Base-by-base conservation (phyloP, 2,113 vertebrate genomes). In the Blennius ocellaris region DNA sequence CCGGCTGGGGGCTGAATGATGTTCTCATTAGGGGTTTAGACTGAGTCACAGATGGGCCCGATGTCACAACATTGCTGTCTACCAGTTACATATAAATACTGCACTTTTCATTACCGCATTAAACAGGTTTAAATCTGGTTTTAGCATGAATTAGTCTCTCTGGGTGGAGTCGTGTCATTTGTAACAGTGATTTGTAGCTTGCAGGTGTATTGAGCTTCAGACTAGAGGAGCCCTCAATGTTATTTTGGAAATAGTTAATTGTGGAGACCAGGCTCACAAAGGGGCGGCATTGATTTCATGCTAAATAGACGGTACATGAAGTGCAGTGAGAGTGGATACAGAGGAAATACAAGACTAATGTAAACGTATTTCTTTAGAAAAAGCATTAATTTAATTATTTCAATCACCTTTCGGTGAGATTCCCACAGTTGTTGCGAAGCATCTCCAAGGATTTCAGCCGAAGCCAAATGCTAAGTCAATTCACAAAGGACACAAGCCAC, bases 41-140 rank as follows among this genome's bases (percentile, higher is more conserved):
- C 85, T 62, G 69, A 78, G 71, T 82, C 81, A 68, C 86, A 90
- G 86, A 86, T 90, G 89, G 75, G 50, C 66, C 78, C 17, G 58
- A 82, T 90, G 85, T 88, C 83, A 86, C 86, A 84, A 78, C 82
- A 71, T 65, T 50, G 58, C 62, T 0, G 15, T 74, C 16, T 57
- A 81, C 60, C 69, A 56, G 82, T 77, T 40, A 67, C 79, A 70
- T 81, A 73, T 76, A 86, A 88, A 86, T 71, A 86, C 78, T 76
- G 54, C 87, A 72, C 78, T 88, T 89, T 87, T 87, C 70, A 89
- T 87, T 82, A 86, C 60, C 10, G 70, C 74, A 76, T 88, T 90
- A 83, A 79, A 81, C 78, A 11, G 51, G 78, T 62, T 82, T 78
- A 80, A 80, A 71, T 75, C 78, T 73, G 83, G 68, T 89, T 83